phyloP scores from a whole-genome alignment of 2,797 vertebrate genomes.

The Oreochromis grahami region DNA sequence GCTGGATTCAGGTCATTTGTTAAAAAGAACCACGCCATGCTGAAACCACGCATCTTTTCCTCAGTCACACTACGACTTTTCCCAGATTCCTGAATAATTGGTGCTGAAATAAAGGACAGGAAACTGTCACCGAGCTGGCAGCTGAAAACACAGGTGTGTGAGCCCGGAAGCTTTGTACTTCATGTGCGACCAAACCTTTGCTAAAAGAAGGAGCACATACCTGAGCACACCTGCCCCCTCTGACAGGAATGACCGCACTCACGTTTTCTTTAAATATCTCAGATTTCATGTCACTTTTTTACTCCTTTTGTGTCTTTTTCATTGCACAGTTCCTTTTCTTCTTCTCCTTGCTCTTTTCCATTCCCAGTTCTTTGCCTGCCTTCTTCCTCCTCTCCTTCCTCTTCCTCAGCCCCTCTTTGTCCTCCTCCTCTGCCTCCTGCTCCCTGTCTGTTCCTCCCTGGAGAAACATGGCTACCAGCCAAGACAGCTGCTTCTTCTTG shows the following conservation, averaged over 20 bases:
- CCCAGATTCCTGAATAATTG: not conserved
- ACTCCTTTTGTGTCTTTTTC: not conserved
- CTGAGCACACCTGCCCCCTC: not conserved
- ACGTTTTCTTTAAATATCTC: not conserved
- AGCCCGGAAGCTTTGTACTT: not conserved
- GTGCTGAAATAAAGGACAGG: not conserved
- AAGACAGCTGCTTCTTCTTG: slow-evolving; percentile 94
- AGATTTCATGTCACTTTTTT: not conserved
- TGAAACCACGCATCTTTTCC: not conserved
- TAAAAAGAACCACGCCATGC: not conserved
- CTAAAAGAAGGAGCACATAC: not conserved
- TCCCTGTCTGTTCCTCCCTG: slow-evolving; percentile 58
- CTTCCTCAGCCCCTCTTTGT: slow-evolving; percentile 19
- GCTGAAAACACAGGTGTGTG: not conserved
- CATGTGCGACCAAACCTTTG: not conserved
- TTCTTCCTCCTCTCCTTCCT: slow-evolving; percentile 41
- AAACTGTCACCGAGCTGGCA: not conserved
- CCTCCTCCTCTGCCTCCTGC: slow-evolving; percentile 27
- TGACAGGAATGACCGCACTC: not conserved
- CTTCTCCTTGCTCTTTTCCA: not conserved
- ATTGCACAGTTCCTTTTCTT: not conserved
- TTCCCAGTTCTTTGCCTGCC: not conserved
- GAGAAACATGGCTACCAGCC: slow-evolving; percentile 89
- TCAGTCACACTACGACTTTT: not conserved
- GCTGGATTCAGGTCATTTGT: not conserved